phyloP scores from a whole-genome alignment of 2,888 invertebrate genomes.

The Mamestra brassicae region DNA sequence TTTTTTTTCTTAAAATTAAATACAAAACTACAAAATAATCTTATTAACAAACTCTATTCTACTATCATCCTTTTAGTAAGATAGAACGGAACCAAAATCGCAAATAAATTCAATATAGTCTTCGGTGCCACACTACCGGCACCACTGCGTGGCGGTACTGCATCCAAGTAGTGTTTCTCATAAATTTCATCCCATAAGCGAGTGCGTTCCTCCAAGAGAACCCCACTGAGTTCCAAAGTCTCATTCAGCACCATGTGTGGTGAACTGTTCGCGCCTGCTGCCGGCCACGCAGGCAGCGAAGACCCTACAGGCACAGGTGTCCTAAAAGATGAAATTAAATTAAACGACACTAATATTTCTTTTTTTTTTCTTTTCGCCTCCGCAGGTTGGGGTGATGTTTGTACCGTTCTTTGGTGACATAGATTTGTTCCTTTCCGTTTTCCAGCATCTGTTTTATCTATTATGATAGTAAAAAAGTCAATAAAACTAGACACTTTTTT shows the following conservation, averaged over 20 bases:
- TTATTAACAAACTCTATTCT: neutral
- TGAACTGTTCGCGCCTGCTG: constrained; percentile 55
- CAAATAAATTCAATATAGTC: neutral
- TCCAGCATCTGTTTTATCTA: too few species aligned
- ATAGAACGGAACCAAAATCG: neutral
- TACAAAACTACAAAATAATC: neutral
- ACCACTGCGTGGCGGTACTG: constrained; percentile 40
- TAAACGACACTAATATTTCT: too few species aligned
- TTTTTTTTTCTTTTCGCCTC: too few species aligned
- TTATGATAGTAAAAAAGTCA: too few species aligned
- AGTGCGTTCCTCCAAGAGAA: constrained; percentile 59
- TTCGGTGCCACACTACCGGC: neutral
- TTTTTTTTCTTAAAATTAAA: neutral
- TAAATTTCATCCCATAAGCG: constrained; percentile 70
- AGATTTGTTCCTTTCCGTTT: too few species aligned
- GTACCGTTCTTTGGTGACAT: too few species aligned
- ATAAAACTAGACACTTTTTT: too few species aligned
- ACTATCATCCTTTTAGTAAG: neutral
- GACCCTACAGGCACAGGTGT: constrained; percentile 70
- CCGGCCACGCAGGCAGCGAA: constrained; percentile 66
- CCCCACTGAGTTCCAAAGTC: constrained; percentile 59
- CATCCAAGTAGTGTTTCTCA: constrained; percentile 56
- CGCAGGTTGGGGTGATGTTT: too few species aligned
- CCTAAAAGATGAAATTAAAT: constrained; percentile 55
- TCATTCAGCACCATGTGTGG: constrained; percentile 68